Percentiles rank a stretch among this genome's conserved stretches.
Conservation (phyloP, 30 jellyfish, hydroid and myxozoan species). For the Catostylus mosaicus region DNA sequence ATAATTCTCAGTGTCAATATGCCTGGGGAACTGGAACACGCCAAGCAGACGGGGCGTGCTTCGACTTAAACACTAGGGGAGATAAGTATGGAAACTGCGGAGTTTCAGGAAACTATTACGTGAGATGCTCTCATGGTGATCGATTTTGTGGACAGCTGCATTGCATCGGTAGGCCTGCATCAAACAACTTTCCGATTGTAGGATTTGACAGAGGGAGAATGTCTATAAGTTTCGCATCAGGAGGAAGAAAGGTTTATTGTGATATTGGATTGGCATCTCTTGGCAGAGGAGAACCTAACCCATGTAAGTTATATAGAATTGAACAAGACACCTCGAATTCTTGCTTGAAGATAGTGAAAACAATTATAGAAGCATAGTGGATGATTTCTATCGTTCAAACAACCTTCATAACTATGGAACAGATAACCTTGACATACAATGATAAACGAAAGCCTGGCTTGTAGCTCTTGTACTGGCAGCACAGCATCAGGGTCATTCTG, state of each 20-base stretch:
- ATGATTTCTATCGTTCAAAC: no score
- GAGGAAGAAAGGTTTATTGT: background rate
- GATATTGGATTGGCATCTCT: slow-evolving; percentile 16
- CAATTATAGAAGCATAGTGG: no score
- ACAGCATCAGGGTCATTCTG: no score
- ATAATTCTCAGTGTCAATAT: slow-evolving; percentile 43
- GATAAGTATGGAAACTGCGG: slow-evolving; percentile 66
- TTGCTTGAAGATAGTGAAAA: no score
- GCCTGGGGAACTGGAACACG: slow-evolving; percentile 46
- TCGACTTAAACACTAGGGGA: slow-evolving; percentile 36
- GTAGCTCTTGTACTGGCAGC: no score
- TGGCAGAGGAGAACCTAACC: slow-evolving; percentile 46
- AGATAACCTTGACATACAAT: no score
- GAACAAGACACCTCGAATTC: no score
- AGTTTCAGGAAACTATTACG: slow-evolving; percentile 21
- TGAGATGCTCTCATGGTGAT: slow-evolving; percentile 18
- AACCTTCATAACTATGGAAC: no score
- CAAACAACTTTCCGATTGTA: slow-evolving; percentile 22
- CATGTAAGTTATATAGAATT: no score
- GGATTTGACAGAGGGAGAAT: slow-evolving; percentile 25
- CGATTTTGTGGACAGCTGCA: slow-evolving; percentile 32
- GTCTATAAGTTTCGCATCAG: background rate
- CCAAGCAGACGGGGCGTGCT: slow-evolving; percentile 34
- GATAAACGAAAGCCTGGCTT: no score
- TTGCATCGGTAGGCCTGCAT: slow-evolving; percentile 11